These are phyloP conservation scores for Actinia tenebrosa DNA, from an alignment of 64 coral and sea anemone genomes.

Conservation along the genomic window DNA sequence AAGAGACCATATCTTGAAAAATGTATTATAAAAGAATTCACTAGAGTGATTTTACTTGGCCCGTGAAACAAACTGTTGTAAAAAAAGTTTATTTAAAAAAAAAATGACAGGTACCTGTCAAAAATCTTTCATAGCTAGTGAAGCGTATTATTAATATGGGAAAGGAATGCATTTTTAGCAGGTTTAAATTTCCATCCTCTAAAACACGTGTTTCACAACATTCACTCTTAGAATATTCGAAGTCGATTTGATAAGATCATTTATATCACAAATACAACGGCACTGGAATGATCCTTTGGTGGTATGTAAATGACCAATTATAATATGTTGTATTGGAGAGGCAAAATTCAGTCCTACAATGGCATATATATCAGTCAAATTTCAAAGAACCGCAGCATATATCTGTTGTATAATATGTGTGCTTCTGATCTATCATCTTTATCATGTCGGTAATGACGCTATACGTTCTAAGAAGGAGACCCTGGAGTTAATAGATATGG, in stretches of 20 bases:
- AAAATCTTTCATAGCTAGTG: background rate
- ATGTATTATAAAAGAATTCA: no score
- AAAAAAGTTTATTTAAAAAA: no score
- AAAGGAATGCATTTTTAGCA: background rate
- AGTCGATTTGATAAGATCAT: background rate
- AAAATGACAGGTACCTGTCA: background rate
- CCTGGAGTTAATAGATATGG: background rate
- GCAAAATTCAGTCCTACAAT: background rate
- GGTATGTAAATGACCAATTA: background rate
- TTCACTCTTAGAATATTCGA: background rate
- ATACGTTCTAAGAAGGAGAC: slow-evolving; percentile 3
- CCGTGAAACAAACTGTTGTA: no score
- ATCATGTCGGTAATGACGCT: slow-evolving; percentile 13
- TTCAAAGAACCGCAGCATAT: slow-evolving; percentile 55
- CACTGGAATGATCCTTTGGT: background rate
- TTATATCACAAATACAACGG: background rate
- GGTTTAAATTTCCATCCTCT: background rate
- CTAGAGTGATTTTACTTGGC: no score
- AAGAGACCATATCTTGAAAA: no score
- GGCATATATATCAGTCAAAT: slow-evolving; percentile 27
- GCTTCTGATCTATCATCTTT: slow-evolving; percentile 62
- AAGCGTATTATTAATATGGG: background rate
- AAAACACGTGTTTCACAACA: background rate
- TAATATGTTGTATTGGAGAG: background rate
- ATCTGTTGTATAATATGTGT: slow-evolving; percentile 20